Conservation (phyloP, 2,113 vertebrate species). For the Corynorhinus townsendii region DNA sequence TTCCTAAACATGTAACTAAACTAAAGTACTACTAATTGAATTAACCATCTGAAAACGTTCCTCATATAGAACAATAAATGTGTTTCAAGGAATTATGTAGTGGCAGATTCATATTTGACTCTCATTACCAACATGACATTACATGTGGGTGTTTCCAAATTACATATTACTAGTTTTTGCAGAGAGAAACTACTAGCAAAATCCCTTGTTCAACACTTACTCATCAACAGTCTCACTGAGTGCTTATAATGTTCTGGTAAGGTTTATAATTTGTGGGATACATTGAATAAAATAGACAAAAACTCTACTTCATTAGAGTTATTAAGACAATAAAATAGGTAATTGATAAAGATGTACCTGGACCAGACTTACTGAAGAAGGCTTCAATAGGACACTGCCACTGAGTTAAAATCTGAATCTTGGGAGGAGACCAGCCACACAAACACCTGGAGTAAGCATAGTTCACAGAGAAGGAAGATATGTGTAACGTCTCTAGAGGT, state of each 20-base stretch:
- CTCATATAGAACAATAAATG: background rate
- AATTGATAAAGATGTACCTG: background rate
- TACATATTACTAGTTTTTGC: background rate
- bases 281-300: background rate
- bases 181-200: background rate
- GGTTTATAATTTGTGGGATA: background rate
- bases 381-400: background rate
- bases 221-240: background rate
- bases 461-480: background rate
- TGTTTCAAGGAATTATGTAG: background rate
- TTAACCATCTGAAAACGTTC: background rate
- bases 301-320: background rate
- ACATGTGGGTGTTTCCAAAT: background rate
- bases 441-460: background rate
- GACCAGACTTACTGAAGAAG: background rate
- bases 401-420: background rate
- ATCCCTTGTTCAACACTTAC: background rate
- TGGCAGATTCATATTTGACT: background rate
- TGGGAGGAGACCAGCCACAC: background rate
- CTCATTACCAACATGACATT: background rate
- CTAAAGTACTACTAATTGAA: background rate
- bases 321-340: background rate
- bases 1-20: background rate
- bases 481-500: background rate
- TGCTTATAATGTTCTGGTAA: background rate